Base-by-base conservation (phyloP, 2,888 invertebrate species). In the Caenorhabditis plicata region DNA sequence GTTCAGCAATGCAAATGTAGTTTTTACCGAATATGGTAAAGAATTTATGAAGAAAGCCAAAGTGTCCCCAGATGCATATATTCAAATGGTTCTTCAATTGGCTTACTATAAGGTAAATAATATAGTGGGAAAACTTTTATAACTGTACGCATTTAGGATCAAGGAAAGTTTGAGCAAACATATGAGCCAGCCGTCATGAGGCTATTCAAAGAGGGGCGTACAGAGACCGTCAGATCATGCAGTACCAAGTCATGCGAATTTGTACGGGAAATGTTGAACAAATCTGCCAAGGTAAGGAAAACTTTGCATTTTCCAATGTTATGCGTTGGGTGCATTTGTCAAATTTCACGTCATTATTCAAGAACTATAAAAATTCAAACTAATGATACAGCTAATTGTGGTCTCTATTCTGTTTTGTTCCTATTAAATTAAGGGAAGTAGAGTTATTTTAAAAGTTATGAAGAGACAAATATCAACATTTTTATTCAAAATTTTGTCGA, bases 101-200 rank as follows among this genome's bases (percentile, higher is more conserved):
- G 91, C 96, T 0, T 96, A 96, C 82, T 93, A 87, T 82, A 83
- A 86, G 76, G 87, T 87, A n/a, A n/a, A n/a, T n/a, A n/a, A n/a
- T n/a, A n/a, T n/a, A n/a, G n/a, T n/a, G n/a, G 13, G 17, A 3
- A n/a, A 17, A 39, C 25, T 32, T 45, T 36, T 2, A 22, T 26
- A n/a, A n/a, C n/a, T n/a, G n/a, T n/a, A n/a, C n/a, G n/a, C 31
- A 36, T 36, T 43, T 19, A 91, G 81, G 90, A 91, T 82, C 89
- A 91, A 44, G 89, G 89, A 1, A 89, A 90, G 69, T 95, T 96
- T 83, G 91, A 90, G 80, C 85, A 96, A 63, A 96, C 96, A 0
- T 96, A 96, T 81, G 96, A 96, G 84, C 95, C 96, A 0, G 93
- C 93, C 9, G 96, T 96, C 93, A 96, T 95, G 1, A 86, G 96